These are phyloP conservation scores for Sinocyclocheilus grahami DNA, from an alignment of 2,113 vertebrate genomes.

Conservation along the genomic window DNA sequence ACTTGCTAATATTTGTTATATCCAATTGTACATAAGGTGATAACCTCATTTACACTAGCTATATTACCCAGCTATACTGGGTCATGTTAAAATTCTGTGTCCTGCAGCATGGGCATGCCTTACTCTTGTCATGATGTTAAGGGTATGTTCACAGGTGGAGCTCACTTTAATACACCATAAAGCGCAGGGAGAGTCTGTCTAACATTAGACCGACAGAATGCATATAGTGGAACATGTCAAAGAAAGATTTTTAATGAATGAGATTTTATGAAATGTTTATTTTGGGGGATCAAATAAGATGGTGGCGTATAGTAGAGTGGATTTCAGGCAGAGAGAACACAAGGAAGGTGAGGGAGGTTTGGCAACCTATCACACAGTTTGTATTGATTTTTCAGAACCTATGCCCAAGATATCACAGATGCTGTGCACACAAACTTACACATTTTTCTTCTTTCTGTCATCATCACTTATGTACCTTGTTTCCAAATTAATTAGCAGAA, in stretches of 20 bases:
- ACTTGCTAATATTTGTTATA: no score
- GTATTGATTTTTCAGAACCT: constrained; percentile 48
- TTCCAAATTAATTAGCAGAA: constrained; percentile 32
- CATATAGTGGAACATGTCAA: no score
- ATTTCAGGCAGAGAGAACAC: constrained; percentile 42
- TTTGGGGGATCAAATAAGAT: constrained; percentile 16
- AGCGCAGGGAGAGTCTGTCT: no score
- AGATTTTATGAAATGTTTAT: background rate
- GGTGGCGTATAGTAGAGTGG: constrained; percentile 27
- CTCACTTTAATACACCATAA: no score
- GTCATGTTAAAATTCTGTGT: no score
- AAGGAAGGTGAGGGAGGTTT: constrained; percentile 42
- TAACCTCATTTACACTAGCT: no score
- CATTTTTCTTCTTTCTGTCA: background rate
- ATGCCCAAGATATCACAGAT: constrained; percentile 38
- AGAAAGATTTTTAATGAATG: constrained; percentile 2
- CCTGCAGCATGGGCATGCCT: no score
- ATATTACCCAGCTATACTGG: no score
- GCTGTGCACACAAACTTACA: constrained; percentile 25
- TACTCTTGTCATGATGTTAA: no score
- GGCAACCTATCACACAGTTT: constrained; percentile 40
- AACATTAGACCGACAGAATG: no score
- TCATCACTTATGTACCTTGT: background rate
- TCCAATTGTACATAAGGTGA: no score
- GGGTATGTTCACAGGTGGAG: no score